Evolutionary conservation across 1,140 invertebrate genomes (phyloP), one percentile per base, ranked within the genome.

Genomic region (Samia ricini): DNA sequence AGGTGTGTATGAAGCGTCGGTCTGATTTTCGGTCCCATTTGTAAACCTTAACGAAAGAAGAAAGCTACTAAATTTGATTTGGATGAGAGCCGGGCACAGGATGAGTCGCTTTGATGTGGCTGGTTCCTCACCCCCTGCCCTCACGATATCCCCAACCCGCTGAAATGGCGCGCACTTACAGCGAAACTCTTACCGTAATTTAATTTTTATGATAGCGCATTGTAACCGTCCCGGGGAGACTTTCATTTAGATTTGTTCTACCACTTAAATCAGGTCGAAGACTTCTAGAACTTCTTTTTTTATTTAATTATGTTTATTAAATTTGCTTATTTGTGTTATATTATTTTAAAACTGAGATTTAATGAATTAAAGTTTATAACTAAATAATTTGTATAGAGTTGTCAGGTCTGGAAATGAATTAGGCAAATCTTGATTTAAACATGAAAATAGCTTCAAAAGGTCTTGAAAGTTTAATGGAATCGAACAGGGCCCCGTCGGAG

Each of bases 401-500:
- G 18, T 26, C 33, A 20, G 18, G 18, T 68, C 74, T 72, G 74
- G 70, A 79, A 79, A 84, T 80, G 73, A 88, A 85, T 85, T 88
- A 88, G 79, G 79, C 77, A 87, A 89, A 88, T 88, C 81, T 79
- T 79, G 77, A 81, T 85, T 81, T 81, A 76, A 88, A 85, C 84
- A 84, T 85, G 85, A 83, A 88, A 89, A 86, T 87, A 88, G 80
- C 87, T 86, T 83, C 76, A 79, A 83, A 86, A 88, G 84, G 85
- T 88, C 83, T 88, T 85, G 85, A 90, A 90, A 90, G 82, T 90
- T 90, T 88, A 88, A 90, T 88, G 88, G 85, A 90, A 90, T 90
- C 88, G 85, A 88, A 88, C 83, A 74, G 83, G 85, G 75, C 75
- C 71, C 65, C 74, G 69, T 74, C 85, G 76, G 74, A 79, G 81